Base-by-base conservation (phyloP, 2,113 vertebrate genomes). In the Chloropsis cyanopogon region DNA sequence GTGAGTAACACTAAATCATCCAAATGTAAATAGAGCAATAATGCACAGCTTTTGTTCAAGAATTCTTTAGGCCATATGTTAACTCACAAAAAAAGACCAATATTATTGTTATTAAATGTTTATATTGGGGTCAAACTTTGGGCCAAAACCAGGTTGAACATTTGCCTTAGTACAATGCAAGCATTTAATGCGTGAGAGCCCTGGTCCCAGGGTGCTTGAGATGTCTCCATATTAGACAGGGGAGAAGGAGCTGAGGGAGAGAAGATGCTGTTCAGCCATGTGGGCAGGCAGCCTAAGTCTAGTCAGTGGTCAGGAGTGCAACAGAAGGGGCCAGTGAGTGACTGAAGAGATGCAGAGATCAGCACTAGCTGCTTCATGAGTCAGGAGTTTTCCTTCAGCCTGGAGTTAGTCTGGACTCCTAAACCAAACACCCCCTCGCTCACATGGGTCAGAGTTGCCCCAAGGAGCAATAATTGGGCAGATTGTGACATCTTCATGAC, bases 401-500 rank as follows among this genome's bases (percentile, higher is more conserved):
- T 53, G 7, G 17, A 35, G 42, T 56, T 64, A 50, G 37, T 70
- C 25, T 86, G 54, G 26, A 50, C 54, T 82, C 23, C 49, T 70
- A 46, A 64, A 54, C 52, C 35, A 77, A 53, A 31, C 0, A 0
- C 3, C 6, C 8, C 4, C 31, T 69, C 16, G 6, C 12, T 69
- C 20, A 10, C 7, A 3, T 25, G 68, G 25, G 39, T 92, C 57
- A 70, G 46, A 77, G n/a, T 28, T 88, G 66, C 24, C 50, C 71
- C 63, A 65, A 86, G 42, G 71, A 83, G 42, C 52, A 73, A 5
- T 65, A 66, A 69, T 9, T 50, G 39, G 20, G 35, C 16, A 12
- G 53, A 65, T 77, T 0, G 0, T 86, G 92, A 79, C 0, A 1
- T 61, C 46, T 18, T 16, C 2, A 0, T 61, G 70, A 39, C 2